Base-by-base conservation (phyloP, 2,113 vertebrate species). In the Cheilinus undulatus region DNA sequence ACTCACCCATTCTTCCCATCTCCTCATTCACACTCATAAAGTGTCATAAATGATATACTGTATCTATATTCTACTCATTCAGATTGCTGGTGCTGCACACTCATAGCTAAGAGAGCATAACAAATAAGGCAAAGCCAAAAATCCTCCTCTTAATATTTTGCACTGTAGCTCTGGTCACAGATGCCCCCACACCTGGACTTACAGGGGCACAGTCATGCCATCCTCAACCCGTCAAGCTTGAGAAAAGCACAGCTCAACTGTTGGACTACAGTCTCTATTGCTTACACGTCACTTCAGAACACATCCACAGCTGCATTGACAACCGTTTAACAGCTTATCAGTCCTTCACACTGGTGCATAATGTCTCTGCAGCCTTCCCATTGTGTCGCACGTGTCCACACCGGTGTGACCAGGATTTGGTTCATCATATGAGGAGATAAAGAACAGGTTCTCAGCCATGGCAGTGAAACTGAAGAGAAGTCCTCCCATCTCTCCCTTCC, bases 71-170 rank as follows among this genome's bases (percentile, higher is more conserved):
- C 91, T 91, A 87, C 74, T 90, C 86, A 86, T 85, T 89, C 77
- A 85, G 81, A 83, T 87, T 93, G 92, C 92, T 93, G 92, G 92
- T 92, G 93, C 88, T 88, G 89, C 85, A 88, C 88, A 86, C 84
- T 87, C 81, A 65, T 69, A 86, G 80, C 73, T 83, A 76, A 88
- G 54, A 86, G 78, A 89, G 87, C 87, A 82, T 87, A 85, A 77
- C 82, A 86, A 93, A 85, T 91, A 94, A 94, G 92, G 93, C 93
- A 93, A 91, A 92, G 86, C 89, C 88, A 83, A 77, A 90, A 83
- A 70, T 6, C 82, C 78, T 86, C 83, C 80, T 84, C 51, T 77
- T 64, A 38, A 20, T 83, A 57, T 78, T 73, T 66, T 57, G 62
- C 67, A 38, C 82, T 58, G 76, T 45, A 38, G 76, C 60, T 80